Base-by-base conservation (phyloP, 2,797 vertebrate genomes). In the Peromyscus melanophrys region DNA sequence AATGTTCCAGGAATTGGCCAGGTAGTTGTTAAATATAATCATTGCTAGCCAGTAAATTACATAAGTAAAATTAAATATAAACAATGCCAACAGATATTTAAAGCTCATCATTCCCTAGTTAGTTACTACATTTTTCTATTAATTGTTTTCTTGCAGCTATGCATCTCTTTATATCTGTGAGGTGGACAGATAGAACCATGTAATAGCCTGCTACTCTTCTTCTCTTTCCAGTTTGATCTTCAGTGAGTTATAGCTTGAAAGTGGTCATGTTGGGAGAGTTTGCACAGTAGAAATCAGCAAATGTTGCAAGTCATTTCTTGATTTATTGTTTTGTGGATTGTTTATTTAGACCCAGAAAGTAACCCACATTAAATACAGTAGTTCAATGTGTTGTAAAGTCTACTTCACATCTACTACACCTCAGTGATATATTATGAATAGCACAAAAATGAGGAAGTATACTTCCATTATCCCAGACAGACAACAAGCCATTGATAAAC, bases 191-290 rank as follows among this genome's bases (percentile, higher is more conserved):
- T 8, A 71, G 71, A 65, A 34, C 27, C 31, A 13, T 1, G 25
- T 4, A 19, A 37, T 8, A 29, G 0, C 29, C 0, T 43, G 7
- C 1, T 23, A 3, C 37, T 77, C 1, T 19, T 40, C 4, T 4
- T 37, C 40, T 59, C 52, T 75, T 52, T 13, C 59, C 27, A 71
- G 4, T 1, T 23, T 25, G 16, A 21, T 69, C 3, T 46, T 43
- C 29, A 29, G 5, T n/a, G 57, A 88, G 0, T 16, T 27, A 37
- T 49, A 23, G 2, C 11, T 81, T 77, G 23, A 84, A 76, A 57
- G 3, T 25, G 43, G 13, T 34, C 14, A n/a, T 27, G n/a, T 17
- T 29, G 6, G 31, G 31, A 52, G 17, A 4, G 31, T 63, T 65
- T 34, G 46, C 14, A 19, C 0, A 19, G 40, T 7, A 10, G 52